Percentiles rank a stretch among this genome's conserved stretches.
phyloP scores from a whole-genome alignment of 2,888 invertebrate species.

The Eremobia ochroleuca region DNA sequence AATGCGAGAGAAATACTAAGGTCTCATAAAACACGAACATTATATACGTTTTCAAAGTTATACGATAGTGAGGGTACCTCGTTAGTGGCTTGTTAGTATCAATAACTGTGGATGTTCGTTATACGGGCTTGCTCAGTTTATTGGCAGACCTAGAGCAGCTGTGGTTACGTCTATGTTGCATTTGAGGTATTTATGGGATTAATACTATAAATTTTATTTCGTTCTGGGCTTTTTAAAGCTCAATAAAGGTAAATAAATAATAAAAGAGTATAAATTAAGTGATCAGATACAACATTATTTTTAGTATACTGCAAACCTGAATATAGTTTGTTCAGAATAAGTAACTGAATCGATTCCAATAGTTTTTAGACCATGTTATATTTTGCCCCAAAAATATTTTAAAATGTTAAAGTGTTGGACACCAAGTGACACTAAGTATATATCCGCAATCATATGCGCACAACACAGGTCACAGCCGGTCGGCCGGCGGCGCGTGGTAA shows the following conservation, averaged over 20 bases:
- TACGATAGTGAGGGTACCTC: slow-evolving; percentile 27
- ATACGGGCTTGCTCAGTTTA: slow-evolving; percentile 22
- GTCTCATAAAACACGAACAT: slow-evolving; percentile 25
- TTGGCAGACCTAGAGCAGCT: not conserved
- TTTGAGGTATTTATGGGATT: slow-evolving; percentile 9
- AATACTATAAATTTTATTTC: not conserved
- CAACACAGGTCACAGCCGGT: no score
- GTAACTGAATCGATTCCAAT: no score
- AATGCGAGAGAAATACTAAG: slow-evolving; percentile 10
- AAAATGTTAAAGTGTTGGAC: no score
- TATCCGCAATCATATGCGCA: no score
- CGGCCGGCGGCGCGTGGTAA: no score
- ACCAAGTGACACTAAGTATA: no score
- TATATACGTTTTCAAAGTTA: slow-evolving; percentile 12
- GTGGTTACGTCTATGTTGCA: not conserved
- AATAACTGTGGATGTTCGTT: slow-evolving; percentile 39
- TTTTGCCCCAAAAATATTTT: no score
- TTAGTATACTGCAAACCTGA: no score
- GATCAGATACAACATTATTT: no score
- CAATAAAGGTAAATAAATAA: not conserved
- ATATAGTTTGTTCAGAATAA: no score
- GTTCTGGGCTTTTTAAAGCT: not conserved
- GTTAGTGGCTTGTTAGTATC: slow-evolving; percentile 60
- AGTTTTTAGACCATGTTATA: no score
- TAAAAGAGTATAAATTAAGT: not conserved